Percentiles rank a stretch among this genome's conserved stretches.
Evolutionary conservation across 2,797 vertebrate genomes (phyloP).

Genomic region (Steatocranus sp.): DNA sequence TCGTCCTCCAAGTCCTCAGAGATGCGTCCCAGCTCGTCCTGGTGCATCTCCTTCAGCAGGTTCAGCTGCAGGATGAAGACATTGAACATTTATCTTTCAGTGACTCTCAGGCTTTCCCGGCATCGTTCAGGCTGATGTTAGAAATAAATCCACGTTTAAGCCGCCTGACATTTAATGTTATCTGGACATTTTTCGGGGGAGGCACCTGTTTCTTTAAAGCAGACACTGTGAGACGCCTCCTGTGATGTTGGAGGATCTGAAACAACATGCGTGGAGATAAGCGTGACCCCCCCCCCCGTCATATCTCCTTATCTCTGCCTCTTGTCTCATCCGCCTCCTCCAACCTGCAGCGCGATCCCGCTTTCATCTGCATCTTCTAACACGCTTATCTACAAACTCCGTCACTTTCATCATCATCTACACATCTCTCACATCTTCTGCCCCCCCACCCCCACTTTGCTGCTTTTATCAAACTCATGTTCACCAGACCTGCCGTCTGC

Average conservation of each 20-base stretch:
- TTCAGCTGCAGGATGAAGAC: slow-evolving; percentile 76
- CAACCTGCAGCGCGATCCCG: neutral
- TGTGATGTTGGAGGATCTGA: neutral
- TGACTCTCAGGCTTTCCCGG: neutral
- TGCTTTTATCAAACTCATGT: neutral
- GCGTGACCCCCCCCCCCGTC: neutral
- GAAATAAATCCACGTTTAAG: neutral
- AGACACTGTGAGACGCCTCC: neutral
- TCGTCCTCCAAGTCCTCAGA: slow-evolving; percentile 95
- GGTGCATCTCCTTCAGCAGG: slow-evolving; percentile 92
- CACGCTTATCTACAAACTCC: neutral
- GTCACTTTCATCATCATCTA: neutral
- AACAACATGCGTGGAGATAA: neutral
- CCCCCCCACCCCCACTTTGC: neutral
- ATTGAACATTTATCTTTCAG: neutral
- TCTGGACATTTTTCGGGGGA: neutral
- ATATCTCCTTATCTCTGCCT: neutral
- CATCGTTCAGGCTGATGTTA: neutral
- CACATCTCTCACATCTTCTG: neutral
- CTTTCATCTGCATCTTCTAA: neutral
- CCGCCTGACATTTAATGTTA: neutral
- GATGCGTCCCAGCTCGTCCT: slow-evolving; percentile 93
- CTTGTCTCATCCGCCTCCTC: neutral
- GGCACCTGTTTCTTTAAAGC: neutral
- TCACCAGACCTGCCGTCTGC: neutral